Percentiles rank a stretch among this genome's conserved stretches.
phyloP scores from a whole-genome alignment of 2,113 vertebrate species.

The Pelvicachromis taeniatus region DNA sequence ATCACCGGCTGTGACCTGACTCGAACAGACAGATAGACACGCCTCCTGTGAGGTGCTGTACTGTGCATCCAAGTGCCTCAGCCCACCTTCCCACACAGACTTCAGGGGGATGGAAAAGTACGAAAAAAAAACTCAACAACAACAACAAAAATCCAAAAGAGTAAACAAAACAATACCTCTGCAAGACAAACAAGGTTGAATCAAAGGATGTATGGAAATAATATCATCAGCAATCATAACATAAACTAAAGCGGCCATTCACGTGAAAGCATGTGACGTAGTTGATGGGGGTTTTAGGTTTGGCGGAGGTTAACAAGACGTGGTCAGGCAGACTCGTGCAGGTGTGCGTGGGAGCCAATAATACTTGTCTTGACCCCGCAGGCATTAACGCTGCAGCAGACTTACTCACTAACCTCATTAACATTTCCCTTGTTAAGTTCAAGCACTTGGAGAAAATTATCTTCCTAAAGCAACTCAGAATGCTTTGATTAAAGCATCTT shows the following conservation, averaged over 20 bases:
- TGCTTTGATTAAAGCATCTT: conserved; percentile 35
- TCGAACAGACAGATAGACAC: conserved; percentile 67
- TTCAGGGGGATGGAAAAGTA: conserved; percentile 22
- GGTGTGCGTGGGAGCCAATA: conserved; percentile 60
- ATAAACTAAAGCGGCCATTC: not conserved
- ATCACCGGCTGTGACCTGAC: conserved; percentile 57
- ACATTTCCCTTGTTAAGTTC: conserved; percentile 64
- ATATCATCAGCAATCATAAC: not conserved
- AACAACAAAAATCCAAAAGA: not conserved
- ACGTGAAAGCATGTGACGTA: not conserved
- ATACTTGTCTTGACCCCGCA: conserved; percentile 41
- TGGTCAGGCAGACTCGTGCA: conserved; percentile 41
- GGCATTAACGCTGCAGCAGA: conserved; percentile 33
- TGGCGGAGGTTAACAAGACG: conserved; percentile 11
- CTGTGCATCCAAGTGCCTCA: conserved; percentile 10
- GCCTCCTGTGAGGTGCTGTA: conserved; percentile 51
- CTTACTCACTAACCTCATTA: conserved; percentile 66
- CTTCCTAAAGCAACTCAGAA: conserved; percentile 46
- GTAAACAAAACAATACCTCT: conserved; percentile 39
- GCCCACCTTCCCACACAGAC: conserved; percentile 49
- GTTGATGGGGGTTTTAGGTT: conserved; percentile 8
- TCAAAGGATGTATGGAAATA: not conserved
- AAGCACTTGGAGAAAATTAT: conserved; percentile 59
- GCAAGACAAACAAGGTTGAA: conserved; percentile 23
- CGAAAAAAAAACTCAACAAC: not conserved